phyloP scores from a whole-genome alignment of 2,888 invertebrate species.

The Dorcus parallelipipedus region DNA sequence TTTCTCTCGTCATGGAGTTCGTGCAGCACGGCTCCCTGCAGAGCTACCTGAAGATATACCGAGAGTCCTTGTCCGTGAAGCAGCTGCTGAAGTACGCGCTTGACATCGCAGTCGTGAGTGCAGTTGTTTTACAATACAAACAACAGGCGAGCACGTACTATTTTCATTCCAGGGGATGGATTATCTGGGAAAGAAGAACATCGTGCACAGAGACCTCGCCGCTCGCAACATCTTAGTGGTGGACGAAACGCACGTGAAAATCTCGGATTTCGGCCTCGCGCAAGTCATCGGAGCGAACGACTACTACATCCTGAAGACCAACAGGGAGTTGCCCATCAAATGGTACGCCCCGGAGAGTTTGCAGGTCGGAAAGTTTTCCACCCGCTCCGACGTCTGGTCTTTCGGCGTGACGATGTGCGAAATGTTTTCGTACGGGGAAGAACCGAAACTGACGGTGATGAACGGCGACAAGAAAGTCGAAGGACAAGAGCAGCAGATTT shows the following conservation, averaged over 20 bases:
- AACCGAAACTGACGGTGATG: constrained; percentile 57
- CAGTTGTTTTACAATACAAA: not conserved
- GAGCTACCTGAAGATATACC: constrained; percentile 73
- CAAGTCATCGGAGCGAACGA: constrained; percentile 73
- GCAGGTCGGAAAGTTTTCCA: constrained; percentile 74
- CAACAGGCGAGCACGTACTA: not conserved
- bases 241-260: constrained; percentile 78
- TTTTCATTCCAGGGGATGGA: constrained; percentile 72
- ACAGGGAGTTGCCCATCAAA: constrained; percentile 78
- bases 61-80: constrained; percentile 56
- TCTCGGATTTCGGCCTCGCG: constrained; percentile 90
- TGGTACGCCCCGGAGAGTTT: constrained; percentile 90
- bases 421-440: constrained; percentile 78
- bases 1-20: constrained; percentile 86
- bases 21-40: constrained; percentile 79
- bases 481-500: constrained; percentile 45
- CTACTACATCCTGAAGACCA: constrained; percentile 75
- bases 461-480: constrained; percentile 45
- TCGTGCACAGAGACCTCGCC: constrained; percentile 88
- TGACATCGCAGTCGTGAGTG: constrained; percentile 74
- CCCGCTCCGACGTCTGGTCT: constrained; percentile 89
- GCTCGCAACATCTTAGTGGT: constrained; percentile 87
- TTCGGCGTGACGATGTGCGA: constrained; percentile 89
- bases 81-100: constrained; percentile 72
- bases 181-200: constrained; percentile 75